These are phyloP conservation scores for Macquaria australasica DNA, from an alignment of 2,113 vertebrate genomes.

Conservation along the genomic window DNA sequence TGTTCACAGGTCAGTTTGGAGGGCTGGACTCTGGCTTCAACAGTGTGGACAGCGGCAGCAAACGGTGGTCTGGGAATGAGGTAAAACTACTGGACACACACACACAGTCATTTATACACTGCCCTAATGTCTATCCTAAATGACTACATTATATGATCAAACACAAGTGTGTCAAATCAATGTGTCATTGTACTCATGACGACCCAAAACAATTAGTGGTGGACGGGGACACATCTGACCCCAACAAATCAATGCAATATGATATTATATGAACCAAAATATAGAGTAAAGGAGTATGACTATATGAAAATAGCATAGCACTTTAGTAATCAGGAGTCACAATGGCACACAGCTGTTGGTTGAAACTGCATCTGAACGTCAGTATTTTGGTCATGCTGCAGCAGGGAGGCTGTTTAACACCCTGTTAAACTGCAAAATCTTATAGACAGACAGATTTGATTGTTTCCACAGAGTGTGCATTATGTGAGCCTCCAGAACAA, in stretches of 20 bases:
- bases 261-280: not conserved
- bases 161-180: not conserved
- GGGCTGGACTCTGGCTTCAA: constrained; percentile 93
- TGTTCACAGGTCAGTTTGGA: constrained; percentile 87
- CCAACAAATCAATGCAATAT: not conserved
- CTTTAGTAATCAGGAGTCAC: not conserved
- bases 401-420: no score
- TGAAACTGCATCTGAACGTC: no score
- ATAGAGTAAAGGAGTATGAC: not conserved
- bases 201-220: not conserved
- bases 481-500: no score
- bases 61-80: constrained; percentile 95
- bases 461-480: no score
- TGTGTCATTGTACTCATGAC: not conserved
- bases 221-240: not conserved
- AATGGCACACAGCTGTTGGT: not conserved
- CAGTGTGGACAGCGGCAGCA: constrained; percentile 94
- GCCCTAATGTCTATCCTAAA: not conserved
- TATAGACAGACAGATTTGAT: no score
- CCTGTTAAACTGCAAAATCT: no score
- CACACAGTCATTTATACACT: not conserved
- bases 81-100: constrained; percentile 64
- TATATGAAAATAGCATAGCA: not conserved
- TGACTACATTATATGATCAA: not conserved
- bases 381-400: no score